Percentiles rank a stretch among this genome's conserved stretches.
Conservation (phyloP, 2,888 invertebrate genomes). For the Physocephala rufipes region DNA sequence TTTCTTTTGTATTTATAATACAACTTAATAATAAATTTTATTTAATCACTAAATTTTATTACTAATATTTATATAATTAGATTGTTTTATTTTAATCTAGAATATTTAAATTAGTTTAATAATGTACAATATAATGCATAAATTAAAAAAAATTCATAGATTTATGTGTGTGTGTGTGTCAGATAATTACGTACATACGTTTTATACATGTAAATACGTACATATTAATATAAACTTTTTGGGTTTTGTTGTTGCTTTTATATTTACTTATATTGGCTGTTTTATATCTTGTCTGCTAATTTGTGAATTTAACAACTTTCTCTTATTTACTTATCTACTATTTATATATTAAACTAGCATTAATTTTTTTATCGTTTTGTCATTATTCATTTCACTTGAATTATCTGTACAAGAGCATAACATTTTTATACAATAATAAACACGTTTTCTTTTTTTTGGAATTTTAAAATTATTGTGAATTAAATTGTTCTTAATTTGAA, state of each 20-base stretch:
- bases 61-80: conserved; percentile 44
- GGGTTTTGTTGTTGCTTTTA: conserved; percentile 9
- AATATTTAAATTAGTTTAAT: conserved; percentile 23
- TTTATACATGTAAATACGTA: not conserved
- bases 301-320: conserved; percentile 34
- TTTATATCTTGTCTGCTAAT: conserved; percentile 32
- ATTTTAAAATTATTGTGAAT: too few relatives aligned
- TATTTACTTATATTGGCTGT: conserved; percentile 21
- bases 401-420: too few relatives aligned
- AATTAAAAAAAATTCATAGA: conserved; percentile 23
- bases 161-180: conserved; percentile 2
- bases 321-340: conserved; percentile 26
- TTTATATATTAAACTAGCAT: too few relatives aligned
- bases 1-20: conserved; percentile 56
- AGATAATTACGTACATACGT: conserved; percentile 2
- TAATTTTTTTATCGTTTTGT: conserved; percentile 2
- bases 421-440: too few relatives aligned
- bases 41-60: conserved; percentile 44
- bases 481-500: conserved; percentile 8
- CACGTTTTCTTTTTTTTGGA: too few relatives aligned
- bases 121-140: conserved; percentile 30
- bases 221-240: conserved; percentile 33
- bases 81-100: conserved; percentile 27
- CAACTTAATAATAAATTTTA: conserved; percentile 53
- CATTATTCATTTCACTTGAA: not conserved